Evolutionary conservation across 1,140 invertebrate genomes (phyloP), one percentile per base, ranked within the genome.

Genomic region (Neomicropteryx cornuta): DNA sequence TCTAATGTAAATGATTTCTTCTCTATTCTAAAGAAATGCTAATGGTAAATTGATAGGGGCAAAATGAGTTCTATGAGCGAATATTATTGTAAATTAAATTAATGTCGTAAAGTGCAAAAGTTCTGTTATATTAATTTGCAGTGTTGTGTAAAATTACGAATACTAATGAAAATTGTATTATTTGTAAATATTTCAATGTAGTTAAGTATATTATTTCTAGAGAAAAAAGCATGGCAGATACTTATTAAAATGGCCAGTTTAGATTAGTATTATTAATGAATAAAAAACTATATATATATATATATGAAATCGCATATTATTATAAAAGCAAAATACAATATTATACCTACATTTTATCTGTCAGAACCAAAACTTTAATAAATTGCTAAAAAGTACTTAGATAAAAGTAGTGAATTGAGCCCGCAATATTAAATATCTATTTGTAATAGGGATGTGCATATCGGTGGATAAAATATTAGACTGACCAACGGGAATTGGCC

Each of bases 201-300:
- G 57, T 56, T 68, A 66, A 67, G 66, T 55, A 67, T 68, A 68
- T 67, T 66, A 68, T 67, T 61, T 65, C 53, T 65, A 62, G 62
- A 57, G 60, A 62, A 52, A 45, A 56, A 51, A 67, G 66, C 66
- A 67, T 68, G 66, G 66, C 66, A 60, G 61, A 68, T 68, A 68
- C 63, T 68, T 68, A 67, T 68, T n/a, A 67, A 57, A 61, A 68
- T 52, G 66, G 66, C 66, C 66, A 68, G 66, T 68, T 66, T 68
- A 68, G 64, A 56, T 59, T 68, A 67, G 66, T 66, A 65, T 66
- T 67, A 68, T 62, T 67, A 67, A 68, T 66, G 65, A 63, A 65
- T 62, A 56, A 58, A 29, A 13, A 43, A 45, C 46, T 45, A 45
- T 46, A 58, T 60, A 48, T 46, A 60, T 67, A 63, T 61, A 65